Base-by-base conservation (phyloP, 1,140 invertebrate species). In the Nymphalis io region DNA sequence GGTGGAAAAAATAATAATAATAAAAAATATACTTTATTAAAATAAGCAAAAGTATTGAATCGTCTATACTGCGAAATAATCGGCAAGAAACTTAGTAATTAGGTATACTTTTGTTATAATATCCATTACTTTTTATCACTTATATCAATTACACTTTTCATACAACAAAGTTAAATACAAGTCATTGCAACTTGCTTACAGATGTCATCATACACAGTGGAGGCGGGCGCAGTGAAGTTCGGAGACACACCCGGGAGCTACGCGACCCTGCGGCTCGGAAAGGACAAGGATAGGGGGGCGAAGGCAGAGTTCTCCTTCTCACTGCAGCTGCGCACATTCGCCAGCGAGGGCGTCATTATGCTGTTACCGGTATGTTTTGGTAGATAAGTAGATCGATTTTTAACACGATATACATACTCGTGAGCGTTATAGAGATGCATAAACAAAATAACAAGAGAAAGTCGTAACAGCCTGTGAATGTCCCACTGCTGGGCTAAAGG, bases 311-410 rank as follows among this genome's bases (percentile, higher is more conserved):
- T 97, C 77, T 93, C 93, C 8, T 89, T 98, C 39, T 94, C 95
- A 61, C 95, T 98, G 74, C 95, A 96, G 75, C 96, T 98, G 80
- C 92, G 97, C 27, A 98, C 97, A 0, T 97, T 96, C 80, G 96
- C 97, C 87, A 94, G 94, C 0, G 95, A 97, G 80, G 97, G 97
- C 42, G 84, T 98, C 62, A 85, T 98, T 5, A 95, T 97, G 59
- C 91, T 97, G 5, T 93, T 96, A 44, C 94, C 95, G 12, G 95
- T 96, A 92, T 91, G 91, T 87, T 12, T 20, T 23, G 20, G n/a
- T 63, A 20, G n/a, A 27, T 10, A 59, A 10, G 11, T 16, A 39
- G 3, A n/a, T n/a, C n/a, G n/a, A n/a, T n/a, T n/a, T n/a, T n/a
- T n/a, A n/a, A n/a, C n/a, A n/a, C n/a, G n/a, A n/a, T n/a, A n/a